Evolutionary conservation across 1,140 invertebrate genomes (phyloP).

Genomic region (Cotesia glomerata): DNA sequence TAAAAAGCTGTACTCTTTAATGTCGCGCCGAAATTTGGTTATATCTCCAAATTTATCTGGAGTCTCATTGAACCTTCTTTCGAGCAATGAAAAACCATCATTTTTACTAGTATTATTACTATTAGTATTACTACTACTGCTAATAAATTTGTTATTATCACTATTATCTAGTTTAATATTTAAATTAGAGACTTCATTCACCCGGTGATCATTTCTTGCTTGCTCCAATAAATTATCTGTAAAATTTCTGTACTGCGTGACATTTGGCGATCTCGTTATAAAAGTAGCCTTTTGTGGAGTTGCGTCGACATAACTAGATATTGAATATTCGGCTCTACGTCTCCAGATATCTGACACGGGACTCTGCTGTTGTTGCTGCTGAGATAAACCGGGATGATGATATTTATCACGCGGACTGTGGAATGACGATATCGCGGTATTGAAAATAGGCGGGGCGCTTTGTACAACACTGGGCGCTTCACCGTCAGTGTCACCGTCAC

Average conservation of each 20-base stretch:
- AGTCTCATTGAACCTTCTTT: slow-evolving; percentile 53
- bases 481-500: slow-evolving; percentile 64
- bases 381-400: slow-evolving; percentile 39
- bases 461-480: slow-evolving; percentile 55
- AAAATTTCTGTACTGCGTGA: slow-evolving; percentile 50
- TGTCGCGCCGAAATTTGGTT: slow-evolving; percentile 39
- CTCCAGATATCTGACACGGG: slow-evolving; percentile 56
- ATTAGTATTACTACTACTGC: too few species aligned
- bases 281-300: slow-evolving; percentile 54
- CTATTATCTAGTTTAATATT: slow-evolving; percentile 42
- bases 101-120: slow-evolving; percentile 36
- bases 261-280: slow-evolving; percentile 53
- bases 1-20: slow-evolving; percentile 46
- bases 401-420: slow-evolving; percentile 48
- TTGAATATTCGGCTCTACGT: slow-evolving; percentile 18
- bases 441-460: slow-evolving; percentile 58
- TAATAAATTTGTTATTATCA: slow-evolving; percentile 30
- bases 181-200: slow-evolving; percentile 51
- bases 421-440: slow-evolving; percentile 44
- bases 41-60: slow-evolving; percentile 37
- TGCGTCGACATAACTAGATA: slow-evolving; percentile 29
- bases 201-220: slow-evolving; percentile 43
- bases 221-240: slow-evolving; percentile 52
- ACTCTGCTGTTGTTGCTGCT: slow-evolving; percentile 34
- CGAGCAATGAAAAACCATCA: slow-evolving; percentile 37